Percentiles rank a stretch among this genome's conserved stretches.
phyloP scores from a whole-genome alignment of 2,113 vertebrate species.

The Diphyllodes magnificus region DNA sequence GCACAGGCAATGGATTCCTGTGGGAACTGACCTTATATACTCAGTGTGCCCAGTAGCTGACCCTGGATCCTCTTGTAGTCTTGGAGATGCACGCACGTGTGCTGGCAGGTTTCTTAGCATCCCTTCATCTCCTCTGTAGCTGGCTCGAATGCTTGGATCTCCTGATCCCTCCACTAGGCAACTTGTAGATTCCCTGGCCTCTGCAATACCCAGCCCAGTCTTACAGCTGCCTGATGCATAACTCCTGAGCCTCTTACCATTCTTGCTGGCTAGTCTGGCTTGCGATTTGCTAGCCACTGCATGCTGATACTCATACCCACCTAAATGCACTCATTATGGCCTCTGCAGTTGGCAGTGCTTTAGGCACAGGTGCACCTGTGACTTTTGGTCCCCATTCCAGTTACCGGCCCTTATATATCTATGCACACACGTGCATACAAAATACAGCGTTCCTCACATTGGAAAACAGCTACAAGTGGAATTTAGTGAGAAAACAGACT shows the following conservation, averaged over 20 bases:
- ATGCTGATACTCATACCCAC: neutral
- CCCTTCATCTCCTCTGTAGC: neutral
- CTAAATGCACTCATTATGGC: neutral
- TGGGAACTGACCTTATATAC: neutral
- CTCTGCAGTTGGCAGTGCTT: neutral
- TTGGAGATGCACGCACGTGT: fast-evolving
- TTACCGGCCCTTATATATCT: neutral
- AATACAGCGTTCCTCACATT: neutral
- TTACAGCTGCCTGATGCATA: fast-evolving
- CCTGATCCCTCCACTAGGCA: neutral
- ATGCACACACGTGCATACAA: fast-evolving
- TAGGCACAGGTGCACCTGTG: neutral
- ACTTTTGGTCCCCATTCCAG: neutral
- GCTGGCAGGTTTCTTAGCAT: neutral
- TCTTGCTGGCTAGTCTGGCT: neutral
- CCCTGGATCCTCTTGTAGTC: neutral
- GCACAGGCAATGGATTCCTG: neutral
- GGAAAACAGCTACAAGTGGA: neutral
- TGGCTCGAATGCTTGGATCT: neutral
- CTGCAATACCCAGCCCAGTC: neutral
- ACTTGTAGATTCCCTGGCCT: neutral
- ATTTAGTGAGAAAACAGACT: neutral
- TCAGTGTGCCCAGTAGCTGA: neutral
- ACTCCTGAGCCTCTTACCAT: neutral
- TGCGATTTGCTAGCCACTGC: neutral